Evolutionary conservation across 2,113 vertebrate species (phyloP).

Genomic region (Tachycineta bicolor): DNA sequence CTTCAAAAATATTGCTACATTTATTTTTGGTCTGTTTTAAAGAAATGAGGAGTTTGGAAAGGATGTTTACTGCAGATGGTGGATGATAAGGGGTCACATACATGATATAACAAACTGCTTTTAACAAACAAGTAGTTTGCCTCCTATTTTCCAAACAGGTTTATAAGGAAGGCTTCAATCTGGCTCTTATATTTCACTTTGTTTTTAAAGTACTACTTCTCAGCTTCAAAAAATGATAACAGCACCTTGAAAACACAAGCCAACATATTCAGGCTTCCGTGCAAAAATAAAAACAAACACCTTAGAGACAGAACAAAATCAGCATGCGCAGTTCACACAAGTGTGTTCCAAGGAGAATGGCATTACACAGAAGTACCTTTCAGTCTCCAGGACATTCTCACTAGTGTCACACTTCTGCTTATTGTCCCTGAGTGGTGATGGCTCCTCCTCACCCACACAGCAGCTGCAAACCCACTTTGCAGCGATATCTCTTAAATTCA

Average conservation of each 20-base stretch:
- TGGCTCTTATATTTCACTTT: not conserved
- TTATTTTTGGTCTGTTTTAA: not conserved
- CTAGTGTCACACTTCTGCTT: not conserved
- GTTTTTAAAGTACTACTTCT: slow-evolving; percentile 1
- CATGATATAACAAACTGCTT: not conserved
- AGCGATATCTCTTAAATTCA: not conserved
- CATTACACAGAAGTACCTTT: not conserved
- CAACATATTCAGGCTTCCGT: accelerated
- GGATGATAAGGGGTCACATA: not conserved
- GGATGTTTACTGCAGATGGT: slow-evolving; percentile 11
- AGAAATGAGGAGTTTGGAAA: slow-evolving; percentile 13
- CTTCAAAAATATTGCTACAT: not conserved
- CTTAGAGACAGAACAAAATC: not conserved
- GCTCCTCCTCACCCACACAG: not conserved
- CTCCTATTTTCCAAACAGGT: not conserved
- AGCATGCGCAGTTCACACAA: not conserved
- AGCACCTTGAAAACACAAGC: not conserved
- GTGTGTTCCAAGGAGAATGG: not conserved
- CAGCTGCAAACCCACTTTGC: not conserved
- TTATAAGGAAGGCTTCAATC: not conserved
- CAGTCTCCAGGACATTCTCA: not conserved
- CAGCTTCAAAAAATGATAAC: not conserved
- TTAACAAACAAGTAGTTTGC: slow-evolving; percentile 14
- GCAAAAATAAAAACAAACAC: not conserved
- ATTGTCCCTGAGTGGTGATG: accelerated